Conservation (phyloP, 2,113 vertebrate species). For the Pituophis catenifer region DNA sequence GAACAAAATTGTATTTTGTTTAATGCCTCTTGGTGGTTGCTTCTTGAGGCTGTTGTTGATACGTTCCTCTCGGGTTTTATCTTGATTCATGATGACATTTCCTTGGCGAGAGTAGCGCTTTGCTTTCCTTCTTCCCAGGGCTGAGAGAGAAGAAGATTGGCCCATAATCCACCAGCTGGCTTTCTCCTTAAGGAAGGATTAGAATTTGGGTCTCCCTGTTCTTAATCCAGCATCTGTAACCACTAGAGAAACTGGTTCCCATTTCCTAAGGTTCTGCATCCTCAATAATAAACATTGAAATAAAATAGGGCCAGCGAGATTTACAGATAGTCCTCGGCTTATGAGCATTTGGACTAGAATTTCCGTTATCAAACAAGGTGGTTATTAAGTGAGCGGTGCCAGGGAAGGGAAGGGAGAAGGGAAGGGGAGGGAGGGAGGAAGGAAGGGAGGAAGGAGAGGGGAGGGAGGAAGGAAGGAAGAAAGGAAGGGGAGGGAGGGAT, state of each 20-base stretch:
- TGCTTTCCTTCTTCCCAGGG: neutral
- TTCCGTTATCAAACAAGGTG: neutral
- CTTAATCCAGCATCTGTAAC: neutral
- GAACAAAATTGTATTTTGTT: neutral
- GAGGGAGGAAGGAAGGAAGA: no score
- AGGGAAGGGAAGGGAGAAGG: no score
- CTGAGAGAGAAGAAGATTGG: neutral
- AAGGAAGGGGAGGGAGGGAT: no score
- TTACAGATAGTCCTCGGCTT: neutral
- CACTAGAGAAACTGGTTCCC: neutral
- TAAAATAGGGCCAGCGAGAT: neutral
- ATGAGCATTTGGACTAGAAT: neutral
- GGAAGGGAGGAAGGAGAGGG: accelerated
- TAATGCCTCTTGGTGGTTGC: neutral
- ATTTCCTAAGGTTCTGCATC: neutral
- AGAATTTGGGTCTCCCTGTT: neutral
- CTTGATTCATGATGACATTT: neutral
- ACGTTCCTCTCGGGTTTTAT: neutral
- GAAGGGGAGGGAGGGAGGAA: accelerated
- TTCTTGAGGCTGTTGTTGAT: neutral
- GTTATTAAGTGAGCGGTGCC: neutral
- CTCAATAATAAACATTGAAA: neutral
- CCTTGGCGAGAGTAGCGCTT: neutral
- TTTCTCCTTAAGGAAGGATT: neutral
- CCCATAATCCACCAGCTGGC: neutral